Conservation (phyloP, 2,888 invertebrate genomes). For the Blastobasis adustella region DNA sequence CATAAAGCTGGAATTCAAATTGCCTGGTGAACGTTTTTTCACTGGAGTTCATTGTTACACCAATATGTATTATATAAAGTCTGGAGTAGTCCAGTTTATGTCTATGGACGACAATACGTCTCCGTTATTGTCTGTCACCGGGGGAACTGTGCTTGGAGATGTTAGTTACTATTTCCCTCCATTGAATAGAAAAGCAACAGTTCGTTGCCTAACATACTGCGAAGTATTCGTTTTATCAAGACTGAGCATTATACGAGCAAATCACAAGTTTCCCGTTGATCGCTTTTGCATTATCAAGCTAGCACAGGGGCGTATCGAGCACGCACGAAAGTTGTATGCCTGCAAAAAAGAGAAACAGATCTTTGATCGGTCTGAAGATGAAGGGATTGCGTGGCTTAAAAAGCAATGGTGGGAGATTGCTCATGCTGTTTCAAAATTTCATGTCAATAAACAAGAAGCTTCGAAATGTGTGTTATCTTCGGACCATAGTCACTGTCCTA, state of each 20-base stretch:
- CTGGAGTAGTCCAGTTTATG: conserved; percentile 6
- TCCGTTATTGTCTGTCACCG: conserved; percentile 2
- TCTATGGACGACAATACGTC: conserved; percentile 2
- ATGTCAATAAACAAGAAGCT: conserved; percentile 13
- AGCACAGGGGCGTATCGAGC: background rate
- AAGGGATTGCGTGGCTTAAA: conserved; percentile 6
- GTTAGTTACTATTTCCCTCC: conserved; percentile 5
- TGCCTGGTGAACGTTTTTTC: conserved; percentile 4
- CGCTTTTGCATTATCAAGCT: background rate
- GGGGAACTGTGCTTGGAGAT: conserved; percentile 7
- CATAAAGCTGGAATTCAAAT: background rate
- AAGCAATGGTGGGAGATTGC: conserved; percentile 5
- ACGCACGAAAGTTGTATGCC: conserved; percentile 1
- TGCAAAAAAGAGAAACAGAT: conserved; percentile 2
- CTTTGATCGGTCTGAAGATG: conserved; percentile 4
- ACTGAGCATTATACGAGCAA: background rate
- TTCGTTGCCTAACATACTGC: conserved; percentile 6
- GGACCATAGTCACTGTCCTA: conserved; percentile 51
- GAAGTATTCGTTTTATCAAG: conserved; percentile 2
- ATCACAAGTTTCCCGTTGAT: conserved; percentile 6
- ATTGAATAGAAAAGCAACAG: background rate
- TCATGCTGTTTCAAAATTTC: conserved; percentile 18
- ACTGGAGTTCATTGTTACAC: conserved; percentile 3
- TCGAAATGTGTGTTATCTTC: conserved; percentile 28
- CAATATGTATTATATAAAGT: conserved; percentile 5